These are phyloP conservation scores for Morone chrysops DNA, from an alignment of 2,113 vertebrate species.

Conservation along the genomic window DNA sequence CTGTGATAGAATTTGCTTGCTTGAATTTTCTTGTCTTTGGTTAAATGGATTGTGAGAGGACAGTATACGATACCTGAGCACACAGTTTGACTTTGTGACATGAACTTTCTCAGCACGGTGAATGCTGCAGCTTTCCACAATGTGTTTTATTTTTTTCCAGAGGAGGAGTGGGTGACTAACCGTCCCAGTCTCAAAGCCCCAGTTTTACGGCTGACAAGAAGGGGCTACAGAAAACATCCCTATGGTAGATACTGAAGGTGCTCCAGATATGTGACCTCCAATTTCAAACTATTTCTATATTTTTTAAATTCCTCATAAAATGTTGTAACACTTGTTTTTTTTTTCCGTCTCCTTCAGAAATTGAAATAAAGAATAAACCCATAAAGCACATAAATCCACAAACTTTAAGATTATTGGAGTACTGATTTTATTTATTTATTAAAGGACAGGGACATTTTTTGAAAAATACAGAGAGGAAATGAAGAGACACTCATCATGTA, in stretches of 20 bases:
- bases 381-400: constrained; percentile 80
- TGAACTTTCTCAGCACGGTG: constrained; percentile 7
- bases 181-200: constrained; percentile 94
- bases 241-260: constrained; percentile 99
- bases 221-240: constrained; percentile 97
- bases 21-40: constrained; percentile 58
- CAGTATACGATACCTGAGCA: constrained; percentile 11
- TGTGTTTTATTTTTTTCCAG: constrained; percentile 81
- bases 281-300: constrained; percentile 88
- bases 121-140: constrained; percentile 30
- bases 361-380: constrained; percentile 74
- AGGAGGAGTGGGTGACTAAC: constrained; percentile 93
- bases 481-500: constrained; percentile 78
- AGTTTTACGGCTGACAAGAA: constrained; percentile 91
- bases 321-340: constrained; percentile 52
- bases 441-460: constrained; percentile 79
- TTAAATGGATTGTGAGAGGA: constrained; percentile 58
- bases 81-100: constrained; percentile 7
- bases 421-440: constrained; percentile 78
- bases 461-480: constrained; percentile 47
- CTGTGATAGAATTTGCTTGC: constrained; percentile 49
- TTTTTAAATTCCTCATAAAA: constrained; percentile 75
- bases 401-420: constrained; percentile 77
- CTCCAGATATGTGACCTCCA: constrained; percentile 88
- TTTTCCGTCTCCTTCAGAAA: constrained; percentile 67